Conservation (phyloP, 2,113 vertebrate species). For the Sphaerodactylus townsendi region DNA sequence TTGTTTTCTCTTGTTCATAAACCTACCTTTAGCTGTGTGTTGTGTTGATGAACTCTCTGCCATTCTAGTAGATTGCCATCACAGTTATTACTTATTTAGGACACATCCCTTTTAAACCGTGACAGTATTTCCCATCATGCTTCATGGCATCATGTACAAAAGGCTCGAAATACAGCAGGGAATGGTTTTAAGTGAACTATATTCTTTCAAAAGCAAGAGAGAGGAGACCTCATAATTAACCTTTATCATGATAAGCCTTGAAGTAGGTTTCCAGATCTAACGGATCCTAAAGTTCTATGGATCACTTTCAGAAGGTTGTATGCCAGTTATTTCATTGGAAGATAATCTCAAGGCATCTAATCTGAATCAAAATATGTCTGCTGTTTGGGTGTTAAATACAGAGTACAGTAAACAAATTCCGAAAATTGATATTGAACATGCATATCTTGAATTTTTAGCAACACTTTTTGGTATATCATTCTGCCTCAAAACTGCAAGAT, state of each 20-base stretch:
- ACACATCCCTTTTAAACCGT: conserved; percentile 66
- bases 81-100: conserved; percentile 53
- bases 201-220: conserved; percentile 35
- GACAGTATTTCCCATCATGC: conserved; percentile 76
- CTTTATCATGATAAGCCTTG: conserved; percentile 14
- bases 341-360: conserved; percentile 12
- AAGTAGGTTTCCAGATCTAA: neutral
- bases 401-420: neutral
- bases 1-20: conserved; percentile 64
- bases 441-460: neutral
- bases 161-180: conserved; percentile 4
- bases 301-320: neutral
- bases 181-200: neutral
- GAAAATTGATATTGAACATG: neutral
- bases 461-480: neutral
- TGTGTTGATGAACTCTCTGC: conserved; percentile 56
- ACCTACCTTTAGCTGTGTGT: conserved; percentile 62
- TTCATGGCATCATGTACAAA: conserved; percentile 66
- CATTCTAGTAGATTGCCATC: conserved; percentile 44
- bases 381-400: neutral
- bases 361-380: neutral
- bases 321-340: conserved; percentile 25
- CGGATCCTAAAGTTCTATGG: neutral
- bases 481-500: neutral
- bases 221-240: neutral